Conservation (phyloP, 1,140 invertebrate genomes). For the Xylocopa sonorina region DNA sequence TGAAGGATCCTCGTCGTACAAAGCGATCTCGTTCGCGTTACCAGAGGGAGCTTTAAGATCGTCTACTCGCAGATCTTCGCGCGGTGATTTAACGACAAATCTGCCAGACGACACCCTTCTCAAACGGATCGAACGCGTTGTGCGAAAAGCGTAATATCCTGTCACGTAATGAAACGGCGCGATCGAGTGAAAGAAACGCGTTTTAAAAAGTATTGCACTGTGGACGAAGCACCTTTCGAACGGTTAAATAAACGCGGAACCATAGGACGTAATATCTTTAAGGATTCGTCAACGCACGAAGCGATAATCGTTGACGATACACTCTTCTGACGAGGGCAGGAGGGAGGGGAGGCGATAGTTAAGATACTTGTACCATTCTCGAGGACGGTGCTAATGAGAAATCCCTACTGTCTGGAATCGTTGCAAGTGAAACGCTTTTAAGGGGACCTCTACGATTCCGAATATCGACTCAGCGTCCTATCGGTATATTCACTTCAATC, state of each 20-base stretch:
- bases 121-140: slow-evolving; percentile 17
- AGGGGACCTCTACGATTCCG: slow-evolving; percentile 5
- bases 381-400: slow-evolving; percentile 67
- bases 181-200: background rate
- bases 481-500: background rate
- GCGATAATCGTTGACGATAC: background rate
- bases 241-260: background rate
- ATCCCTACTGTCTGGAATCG: slow-evolving; percentile 50
- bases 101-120: background rate
- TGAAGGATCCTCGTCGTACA: no score
- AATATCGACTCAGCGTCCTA: slow-evolving; percentile 10
- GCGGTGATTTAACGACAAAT: background rate
- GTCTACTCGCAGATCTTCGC: background rate
- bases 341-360: no score
- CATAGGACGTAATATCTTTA: background rate
- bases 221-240: slow-evolving; percentile 18
- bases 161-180: background rate
- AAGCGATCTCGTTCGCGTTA: background rate
- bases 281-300: background rate
- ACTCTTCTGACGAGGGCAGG: background rate
- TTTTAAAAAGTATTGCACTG: slow-evolving; percentile 11
- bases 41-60: background rate
- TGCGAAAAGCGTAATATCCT: background rate
- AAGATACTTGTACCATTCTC: slow-evolving; percentile 23
- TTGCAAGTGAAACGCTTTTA: background rate